Evolutionary conservation across 2,888 invertebrate species (phyloP).

Genomic region (Ophion ellenae): DNA sequence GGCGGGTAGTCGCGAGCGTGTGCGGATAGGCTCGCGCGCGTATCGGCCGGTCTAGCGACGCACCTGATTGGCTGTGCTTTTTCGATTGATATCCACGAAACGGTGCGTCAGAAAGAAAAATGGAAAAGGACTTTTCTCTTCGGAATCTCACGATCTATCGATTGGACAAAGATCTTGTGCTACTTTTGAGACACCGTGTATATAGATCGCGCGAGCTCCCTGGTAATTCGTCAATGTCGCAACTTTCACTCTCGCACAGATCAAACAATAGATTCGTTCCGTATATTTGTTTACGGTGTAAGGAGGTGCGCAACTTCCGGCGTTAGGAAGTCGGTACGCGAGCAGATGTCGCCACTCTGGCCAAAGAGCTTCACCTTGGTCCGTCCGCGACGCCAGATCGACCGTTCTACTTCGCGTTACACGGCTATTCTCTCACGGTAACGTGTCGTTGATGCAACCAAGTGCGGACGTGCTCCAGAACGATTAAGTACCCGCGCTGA

Average conservation of each 20-base stretch:
- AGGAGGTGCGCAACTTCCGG: not conserved
- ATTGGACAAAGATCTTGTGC: not conserved
- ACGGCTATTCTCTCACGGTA: not conserved
- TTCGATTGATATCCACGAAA: too few species aligned
- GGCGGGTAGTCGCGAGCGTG: too few species aligned
- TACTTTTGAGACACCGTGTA: not conserved
- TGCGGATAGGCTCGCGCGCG: too few species aligned
- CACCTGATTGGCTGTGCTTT: too few species aligned
- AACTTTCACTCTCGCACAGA: slow-evolving; percentile 68
- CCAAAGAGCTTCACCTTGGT: not conserved
- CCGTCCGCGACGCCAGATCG: not conserved
- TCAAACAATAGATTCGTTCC: not conserved
- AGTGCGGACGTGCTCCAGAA: slow-evolving; percentile 1
- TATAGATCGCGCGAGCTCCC: not conserved
- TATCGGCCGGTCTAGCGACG: too few species aligned
- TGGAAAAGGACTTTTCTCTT: too few species aligned
- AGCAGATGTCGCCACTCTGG: not conserved
- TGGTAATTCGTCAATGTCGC: slow-evolving; percentile 66
- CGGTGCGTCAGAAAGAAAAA: too few species aligned
- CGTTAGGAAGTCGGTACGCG: not conserved
- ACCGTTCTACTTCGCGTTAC: not conserved
- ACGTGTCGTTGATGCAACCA: not conserved
- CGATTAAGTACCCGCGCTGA: not conserved
- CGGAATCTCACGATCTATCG: not conserved
- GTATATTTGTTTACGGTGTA: not conserved